phyloP scores from a whole-genome alignment of 35 echinoderm and acorn worm species.

The Lytechinus pictus region DNA sequence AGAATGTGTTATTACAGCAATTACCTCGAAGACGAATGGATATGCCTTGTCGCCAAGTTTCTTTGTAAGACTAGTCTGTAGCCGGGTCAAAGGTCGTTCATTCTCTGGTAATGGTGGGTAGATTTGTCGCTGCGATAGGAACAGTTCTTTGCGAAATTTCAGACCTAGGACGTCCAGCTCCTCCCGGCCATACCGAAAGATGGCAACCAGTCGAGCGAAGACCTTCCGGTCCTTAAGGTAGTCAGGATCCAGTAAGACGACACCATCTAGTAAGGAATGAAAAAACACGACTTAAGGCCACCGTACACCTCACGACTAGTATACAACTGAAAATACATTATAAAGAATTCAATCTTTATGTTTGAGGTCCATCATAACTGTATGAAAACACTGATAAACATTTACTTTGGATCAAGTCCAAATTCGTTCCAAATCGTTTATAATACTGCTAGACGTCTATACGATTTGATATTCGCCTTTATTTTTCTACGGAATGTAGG shows the following conservation, averaged over 20 bases:
- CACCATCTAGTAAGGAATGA: constrained; percentile 72
- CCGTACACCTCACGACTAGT: too few species aligned
- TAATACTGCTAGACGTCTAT: too few species aligned
- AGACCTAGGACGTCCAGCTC: constrained; percentile 94
- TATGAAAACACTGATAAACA: too few species aligned
- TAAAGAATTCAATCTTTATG: too few species aligned
- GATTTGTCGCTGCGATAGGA: constrained; percentile 84
- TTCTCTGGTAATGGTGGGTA: constrained; percentile 88
- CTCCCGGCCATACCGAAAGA: constrained; percentile 94
- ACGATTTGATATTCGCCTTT: too few species aligned
- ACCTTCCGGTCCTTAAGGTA: constrained; percentile 93
- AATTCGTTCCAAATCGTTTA: too few species aligned
- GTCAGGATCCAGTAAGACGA: constrained; percentile 88
- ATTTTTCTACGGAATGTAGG: too few species aligned
- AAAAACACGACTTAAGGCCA: background rate
- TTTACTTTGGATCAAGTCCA: too few species aligned
- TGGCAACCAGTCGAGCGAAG: constrained; percentile 86
- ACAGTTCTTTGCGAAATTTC: constrained; percentile 92
- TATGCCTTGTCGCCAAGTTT: constrained; percentile 91
- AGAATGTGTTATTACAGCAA: background rate
- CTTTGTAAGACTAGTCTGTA: constrained; percentile 89
- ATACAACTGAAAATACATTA: too few species aligned
- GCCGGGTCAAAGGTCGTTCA: constrained; percentile 78
- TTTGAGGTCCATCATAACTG: too few species aligned
- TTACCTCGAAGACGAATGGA: constrained; percentile 94